phyloP scores from a whole-genome alignment of 2,888 invertebrate species.

The Calameuta pallipes region DNA sequence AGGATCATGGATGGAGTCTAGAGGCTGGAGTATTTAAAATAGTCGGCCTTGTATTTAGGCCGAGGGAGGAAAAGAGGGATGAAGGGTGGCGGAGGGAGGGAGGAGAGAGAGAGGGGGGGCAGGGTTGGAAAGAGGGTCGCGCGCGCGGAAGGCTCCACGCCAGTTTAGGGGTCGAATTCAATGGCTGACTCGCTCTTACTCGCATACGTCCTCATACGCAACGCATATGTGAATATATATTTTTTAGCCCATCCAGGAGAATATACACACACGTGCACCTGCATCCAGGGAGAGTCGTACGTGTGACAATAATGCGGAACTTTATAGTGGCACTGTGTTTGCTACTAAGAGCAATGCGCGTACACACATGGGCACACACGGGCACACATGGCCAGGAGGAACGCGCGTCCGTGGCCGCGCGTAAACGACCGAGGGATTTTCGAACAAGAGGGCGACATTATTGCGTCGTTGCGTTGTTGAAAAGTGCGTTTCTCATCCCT shows the following conservation, averaged over 20 bases:
- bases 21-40: too few relatives aligned
- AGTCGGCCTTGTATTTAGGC: too few relatives aligned
- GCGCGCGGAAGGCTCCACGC: too few relatives aligned
- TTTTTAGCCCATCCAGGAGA: not conserved
- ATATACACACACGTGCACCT: too few relatives aligned
- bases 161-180: constrained; percentile 31
- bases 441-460: constrained; percentile 37
- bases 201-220: not conserved
- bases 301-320: constrained; percentile 36
- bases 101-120: not conserved
- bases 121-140: not conserved
- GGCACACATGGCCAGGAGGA: too few relatives aligned
- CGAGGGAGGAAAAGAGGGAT: too few relatives aligned
- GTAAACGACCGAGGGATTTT: constrained; percentile 1
- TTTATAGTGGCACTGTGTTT: constrained; percentile 42
- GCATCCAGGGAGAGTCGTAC: constrained; percentile 9
- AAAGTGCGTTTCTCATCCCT: constrained; percentile 35
- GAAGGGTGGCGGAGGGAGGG: not conserved
- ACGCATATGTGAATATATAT: constrained; percentile 10
- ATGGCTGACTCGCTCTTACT: constrained; percentile 15
- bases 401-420: not conserved
- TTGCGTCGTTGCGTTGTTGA: constrained; percentile 36
- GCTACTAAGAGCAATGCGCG: constrained; percentile 13
- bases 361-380: too few relatives aligned
- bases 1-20: too few relatives aligned